Base-by-base conservation (phyloP, 2,888 invertebrate species). In the Lithophane socia region DNA sequence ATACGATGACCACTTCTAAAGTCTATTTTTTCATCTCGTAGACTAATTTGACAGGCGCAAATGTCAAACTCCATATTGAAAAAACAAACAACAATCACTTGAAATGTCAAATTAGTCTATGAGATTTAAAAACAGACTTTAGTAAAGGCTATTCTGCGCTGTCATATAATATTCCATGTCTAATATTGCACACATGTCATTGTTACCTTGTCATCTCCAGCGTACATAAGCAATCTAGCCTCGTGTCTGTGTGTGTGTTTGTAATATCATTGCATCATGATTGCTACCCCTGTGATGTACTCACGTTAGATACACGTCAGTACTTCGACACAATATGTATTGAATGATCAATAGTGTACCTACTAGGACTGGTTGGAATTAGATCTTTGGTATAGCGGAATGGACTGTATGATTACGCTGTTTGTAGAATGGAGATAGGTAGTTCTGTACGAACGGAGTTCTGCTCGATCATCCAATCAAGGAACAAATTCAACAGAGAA, bases 211-310 rank as follows among this genome's bases (percentile, higher is more conserved):
- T 72, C 54, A 69, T 54, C 24, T 58, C 24, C n/a, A n/a, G 16
- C 5, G 16, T 52, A 16, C 29, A 29, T 5, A 52, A 37, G 24
- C 21, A 60, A 58, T 65, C 24, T 21, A n/a, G 1, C 24, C 5
- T 21, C 12, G 37, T 0, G 37, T 37, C 5, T 37, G 10, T 24
- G 7, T 52, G 8, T 49, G 3, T 21, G 58, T 61, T 16, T 63
- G 75, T 68, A 54, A 73, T 73, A 73, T 58, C 56, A 60, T 37
- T 70, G 21, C 49, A 54, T 54, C 49, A 54, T 54, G 74, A 60
- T 60, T 18, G 61, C 58, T 58, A 37, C 24, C 13, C 42, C 65
- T 80, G 75, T 67, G 81, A 71, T 70, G 49, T 21, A 58, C 16
- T 52, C 44, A 63, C 29, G 61, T 44, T 58, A 47, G 47, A 12